Conservation (phyloP, 1,140 invertebrate genomes). For the Caenorhabditis latens region DNA sequence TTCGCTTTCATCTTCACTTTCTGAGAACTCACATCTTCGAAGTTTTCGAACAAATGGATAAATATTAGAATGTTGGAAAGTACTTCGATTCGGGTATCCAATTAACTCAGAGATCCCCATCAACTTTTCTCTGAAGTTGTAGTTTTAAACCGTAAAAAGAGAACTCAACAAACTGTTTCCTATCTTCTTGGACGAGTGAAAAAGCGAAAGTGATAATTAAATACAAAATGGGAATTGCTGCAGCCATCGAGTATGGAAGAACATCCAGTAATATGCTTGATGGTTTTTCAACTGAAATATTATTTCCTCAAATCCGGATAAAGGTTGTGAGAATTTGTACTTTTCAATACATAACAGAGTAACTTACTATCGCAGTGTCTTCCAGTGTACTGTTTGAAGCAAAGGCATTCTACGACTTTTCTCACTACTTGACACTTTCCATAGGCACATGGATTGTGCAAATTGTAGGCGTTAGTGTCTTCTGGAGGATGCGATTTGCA, state of each 20-base stretch:
- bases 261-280: neutral
- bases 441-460: slow-evolving; percentile 36
- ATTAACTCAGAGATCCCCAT: neutral
- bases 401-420: neutral
- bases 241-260: neutral
- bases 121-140: slow-evolving; percentile 15
- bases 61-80: neutral
- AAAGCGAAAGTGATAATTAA: neutral
- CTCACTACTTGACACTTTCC: neutral
- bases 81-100: neutral
- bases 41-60: slow-evolving; percentile 26
- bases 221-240: neutral
- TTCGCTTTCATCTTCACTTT: neutral
- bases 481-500: neutral
- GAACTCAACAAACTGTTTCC: slow-evolving; percentile 20
- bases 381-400: slow-evolving; percentile 26
- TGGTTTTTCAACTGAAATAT: neutral
- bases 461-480: slow-evolving; percentile 3
- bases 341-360: no score
- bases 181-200: no score
- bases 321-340: neutral
- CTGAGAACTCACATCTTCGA: neutral
- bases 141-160: neutral
- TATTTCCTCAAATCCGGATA: neutral
- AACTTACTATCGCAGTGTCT: slow-evolving; percentile 18